A percentile compares a stretch with the other conserved stretches of the same genome.
Evolutionary conservation across 2,888 invertebrate genomes (phyloP).

Genomic region (Scaeva pyrastri): DNA sequence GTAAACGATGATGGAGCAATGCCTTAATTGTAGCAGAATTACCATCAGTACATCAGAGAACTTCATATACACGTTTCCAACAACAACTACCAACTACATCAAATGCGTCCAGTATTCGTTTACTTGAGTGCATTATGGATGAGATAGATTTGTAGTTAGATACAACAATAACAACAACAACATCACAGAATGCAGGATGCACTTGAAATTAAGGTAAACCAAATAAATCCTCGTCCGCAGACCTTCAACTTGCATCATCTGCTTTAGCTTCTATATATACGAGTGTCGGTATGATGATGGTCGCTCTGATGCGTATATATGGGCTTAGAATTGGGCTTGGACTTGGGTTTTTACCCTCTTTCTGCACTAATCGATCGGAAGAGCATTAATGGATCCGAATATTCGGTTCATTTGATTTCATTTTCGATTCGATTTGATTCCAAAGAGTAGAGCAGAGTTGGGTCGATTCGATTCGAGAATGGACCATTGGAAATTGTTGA

Average conservation of each 20-base stretch:
- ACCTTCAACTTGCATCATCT: slow-evolving; percentile 35
- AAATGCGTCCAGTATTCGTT: not conserved
- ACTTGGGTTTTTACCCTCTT: not conserved
- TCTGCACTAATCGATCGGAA: slow-evolving; percentile 66
- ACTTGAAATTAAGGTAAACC: slow-evolving; percentile 68
- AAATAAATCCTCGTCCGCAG: slow-evolving; percentile 37
- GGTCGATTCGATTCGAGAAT: not conserved
- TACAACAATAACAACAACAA: slow-evolving; percentile 12
- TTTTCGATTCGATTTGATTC: slow-evolving; percentile 18
- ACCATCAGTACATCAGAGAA: not conserved
- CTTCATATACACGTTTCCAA: not conserved
- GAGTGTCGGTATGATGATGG: not conserved
- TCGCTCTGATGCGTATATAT: not conserved
- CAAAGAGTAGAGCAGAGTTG: not conserved
- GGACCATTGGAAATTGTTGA: slow-evolving; percentile 34
- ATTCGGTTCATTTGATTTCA: slow-evolving; percentile 64
- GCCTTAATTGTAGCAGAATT: not conserved
- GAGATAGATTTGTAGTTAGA: slow-evolving; percentile 12
- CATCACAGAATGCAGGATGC: slow-evolving; percentile 4
- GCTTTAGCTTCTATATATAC: not conserved
- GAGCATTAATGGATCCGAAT: slow-evolving; percentile 70
- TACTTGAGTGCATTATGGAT: slow-evolving; percentile 60
- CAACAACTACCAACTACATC: not conserved
- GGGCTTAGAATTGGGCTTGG: no score
- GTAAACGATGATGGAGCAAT: slow-evolving; percentile 17